phyloP scores from a whole-genome alignment of 2,113 vertebrate genomes.

The Epinephelus cyanopodus region DNA sequence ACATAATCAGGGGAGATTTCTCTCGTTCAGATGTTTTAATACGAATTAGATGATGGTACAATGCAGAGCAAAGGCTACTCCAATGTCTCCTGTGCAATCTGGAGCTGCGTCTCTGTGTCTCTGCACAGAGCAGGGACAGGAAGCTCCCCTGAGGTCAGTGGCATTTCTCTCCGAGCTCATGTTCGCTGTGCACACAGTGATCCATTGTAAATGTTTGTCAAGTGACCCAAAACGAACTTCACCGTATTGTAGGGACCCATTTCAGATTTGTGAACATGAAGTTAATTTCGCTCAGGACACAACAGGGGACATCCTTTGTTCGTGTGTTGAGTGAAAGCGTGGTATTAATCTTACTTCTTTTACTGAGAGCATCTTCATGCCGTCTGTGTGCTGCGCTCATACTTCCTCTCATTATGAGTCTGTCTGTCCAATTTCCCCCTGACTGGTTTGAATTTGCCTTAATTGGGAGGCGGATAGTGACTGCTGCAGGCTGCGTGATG shows the following conservation, averaged over 20 bases:
- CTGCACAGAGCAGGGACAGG: constrained; percentile 42
- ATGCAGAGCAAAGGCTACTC: neutral
- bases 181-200: constrained; percentile 52
- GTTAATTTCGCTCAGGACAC: constrained; percentile 32
- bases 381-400: constrained; percentile 15
- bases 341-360: constrained; percentile 15
- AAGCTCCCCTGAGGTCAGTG: constrained; percentile 57
- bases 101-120: neutral
- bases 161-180: constrained; percentile 37
- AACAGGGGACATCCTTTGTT: constrained; percentile 28
- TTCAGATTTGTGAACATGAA: constrained; percentile 38
- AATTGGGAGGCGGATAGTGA: constrained; percentile 36
- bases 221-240: constrained; percentile 53
- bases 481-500: constrained; percentile 20
- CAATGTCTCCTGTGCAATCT: neutral
- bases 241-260: constrained; percentile 26
- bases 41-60: neutral
- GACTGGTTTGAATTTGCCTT: constrained; percentile 44
- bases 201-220: constrained; percentile 54
- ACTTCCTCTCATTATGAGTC: constrained; percentile 22
- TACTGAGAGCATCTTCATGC: constrained; percentile 20
- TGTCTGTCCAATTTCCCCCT: constrained; percentile 31
- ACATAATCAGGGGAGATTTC: neutral
- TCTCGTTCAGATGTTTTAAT: neutral
- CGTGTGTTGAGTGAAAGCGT: constrained; percentile 7